Conservation (phyloP, 2,113 vertebrate genomes). For the Regulus satrapa region DNA sequence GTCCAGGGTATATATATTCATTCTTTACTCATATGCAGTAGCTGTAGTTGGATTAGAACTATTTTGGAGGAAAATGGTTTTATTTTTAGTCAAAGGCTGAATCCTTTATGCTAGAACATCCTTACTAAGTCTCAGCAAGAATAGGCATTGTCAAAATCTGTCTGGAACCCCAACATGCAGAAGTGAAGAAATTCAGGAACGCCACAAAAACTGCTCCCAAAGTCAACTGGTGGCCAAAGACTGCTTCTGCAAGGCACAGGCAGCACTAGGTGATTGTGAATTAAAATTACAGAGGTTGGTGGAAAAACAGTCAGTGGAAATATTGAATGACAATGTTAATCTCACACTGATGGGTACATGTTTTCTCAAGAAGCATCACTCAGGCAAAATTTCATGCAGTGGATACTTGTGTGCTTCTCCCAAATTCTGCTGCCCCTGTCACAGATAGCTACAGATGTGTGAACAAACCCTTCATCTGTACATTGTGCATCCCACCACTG, state of each 20-base stretch:
- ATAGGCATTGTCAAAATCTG: not conserved
- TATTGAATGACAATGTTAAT: not conserved
- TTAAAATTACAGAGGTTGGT: not conserved
- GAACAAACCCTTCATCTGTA: not conserved
- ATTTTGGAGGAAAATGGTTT: not conserved
- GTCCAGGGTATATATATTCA: not conserved
- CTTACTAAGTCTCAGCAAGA: not conserved
- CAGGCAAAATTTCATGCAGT: not conserved
- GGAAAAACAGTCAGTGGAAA: not conserved
- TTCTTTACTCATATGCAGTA: not conserved
- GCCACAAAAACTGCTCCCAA: rapidly evolving
- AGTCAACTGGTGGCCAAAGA: not conserved
- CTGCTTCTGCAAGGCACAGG: not conserved
- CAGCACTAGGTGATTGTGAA: not conserved
- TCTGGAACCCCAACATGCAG: not conserved
- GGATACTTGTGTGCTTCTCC: not conserved
- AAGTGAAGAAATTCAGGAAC: not conserved
- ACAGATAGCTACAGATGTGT: not conserved
- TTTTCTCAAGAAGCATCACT: not conserved
- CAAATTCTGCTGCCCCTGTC: not conserved
- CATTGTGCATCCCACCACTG: not conserved
- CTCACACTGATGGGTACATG: not conserved
- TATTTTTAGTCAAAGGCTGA: not conserved
- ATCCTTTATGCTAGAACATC: not conserved
- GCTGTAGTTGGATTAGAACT: not conserved